phyloP scores from a whole-genome alignment of 2,113 vertebrate species.

The Antechinus flavipes region DNA sequence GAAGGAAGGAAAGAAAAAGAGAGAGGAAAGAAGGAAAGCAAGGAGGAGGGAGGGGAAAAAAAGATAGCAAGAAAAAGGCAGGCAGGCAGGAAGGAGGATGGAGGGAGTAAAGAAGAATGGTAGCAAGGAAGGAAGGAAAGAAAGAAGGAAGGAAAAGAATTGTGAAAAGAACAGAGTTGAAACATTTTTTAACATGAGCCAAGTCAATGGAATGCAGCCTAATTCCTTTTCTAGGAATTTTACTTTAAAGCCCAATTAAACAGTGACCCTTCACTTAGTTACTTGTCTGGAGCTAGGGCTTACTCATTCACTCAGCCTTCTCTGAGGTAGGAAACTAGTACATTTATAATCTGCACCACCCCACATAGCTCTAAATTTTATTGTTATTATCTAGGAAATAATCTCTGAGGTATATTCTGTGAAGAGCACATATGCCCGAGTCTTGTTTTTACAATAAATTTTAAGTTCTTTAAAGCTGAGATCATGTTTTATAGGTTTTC shows the following conservation, averaged over 20 bases:
- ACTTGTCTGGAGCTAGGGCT: background rate
- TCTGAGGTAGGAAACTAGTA: background rate
- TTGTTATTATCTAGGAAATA: background rate
- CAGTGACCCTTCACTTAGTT: background rate
- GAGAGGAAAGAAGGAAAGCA: too few relatives aligned
- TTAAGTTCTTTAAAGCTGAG: background rate
- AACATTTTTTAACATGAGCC: constrained; percentile 24
- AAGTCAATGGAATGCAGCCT: constrained; percentile 45
- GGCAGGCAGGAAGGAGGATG: too few relatives aligned
- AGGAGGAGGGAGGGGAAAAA: too few relatives aligned
- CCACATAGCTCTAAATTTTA: background rate
- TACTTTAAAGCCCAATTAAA: background rate
- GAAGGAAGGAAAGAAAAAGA: too few relatives aligned
- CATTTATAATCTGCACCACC: background rate
- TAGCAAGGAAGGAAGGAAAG: too few relatives aligned
- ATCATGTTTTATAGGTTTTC: background rate
- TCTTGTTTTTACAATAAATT: background rate
- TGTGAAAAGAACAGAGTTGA: constrained; percentile 52
- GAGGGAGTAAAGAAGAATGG: too few relatives aligned
- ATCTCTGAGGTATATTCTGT: background rate
- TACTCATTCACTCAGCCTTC: constrained; percentile 13
- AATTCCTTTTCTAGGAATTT: background rate
- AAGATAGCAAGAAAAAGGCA: too few relatives aligned
- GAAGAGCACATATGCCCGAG: background rate
- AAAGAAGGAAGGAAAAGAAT: too few relatives aligned